Base-by-base conservation (phyloP, 2,888 invertebrate species). In the Sesamia inferens region DNA sequence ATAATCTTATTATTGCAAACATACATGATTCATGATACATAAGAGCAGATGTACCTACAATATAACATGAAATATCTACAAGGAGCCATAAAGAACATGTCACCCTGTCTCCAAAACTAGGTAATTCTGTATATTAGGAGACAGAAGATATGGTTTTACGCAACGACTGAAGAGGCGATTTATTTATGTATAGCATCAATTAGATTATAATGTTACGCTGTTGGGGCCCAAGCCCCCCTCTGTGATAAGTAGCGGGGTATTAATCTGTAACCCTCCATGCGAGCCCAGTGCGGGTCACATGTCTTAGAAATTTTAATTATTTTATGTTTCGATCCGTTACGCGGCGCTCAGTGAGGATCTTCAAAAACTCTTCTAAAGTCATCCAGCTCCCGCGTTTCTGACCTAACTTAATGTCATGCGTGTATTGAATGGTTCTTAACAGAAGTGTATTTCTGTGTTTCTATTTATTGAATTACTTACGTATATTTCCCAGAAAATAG, bases 401-500 rank as follows among this genome's bases (percentile, higher is more conserved):
- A 31, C 1, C 11, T 31, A 31, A 31, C 3, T 31, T 31, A 31
- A 31, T 31, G 31, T 1, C 31, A 31, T 31, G 31, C 31, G 31
- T 31, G 31, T 31, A 31, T 2, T 31, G 31, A 31, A 31, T n/a
- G n/a, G n/a, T n/a, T n/a, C n/a, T n/a, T n/a, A n/a, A 31, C 31
- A 31, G 31, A 31, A 31, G 31, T 31, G 31, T 24, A 10, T 58
- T 16, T 13, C 22, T 14, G 55, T 22, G 22, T 61, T 6, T 61
- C n/a, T 62, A 62, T 44, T 44, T 0, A 22, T 44, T 44, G 7
- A 42, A 11, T 22, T 73, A 91, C 94, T 92, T 83, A 95, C 96
- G 76, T 78, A 79, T 90, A 95, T 31, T 89, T 74, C 7, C 76
- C 76, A 44, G 91, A 92, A 80, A 90, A 90, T 0, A 91, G 70